These are phyloP conservation scores for Lampropteryx suffumata DNA, from an alignment of 2,888 invertebrate species.

Conservation along the genomic window DNA sequence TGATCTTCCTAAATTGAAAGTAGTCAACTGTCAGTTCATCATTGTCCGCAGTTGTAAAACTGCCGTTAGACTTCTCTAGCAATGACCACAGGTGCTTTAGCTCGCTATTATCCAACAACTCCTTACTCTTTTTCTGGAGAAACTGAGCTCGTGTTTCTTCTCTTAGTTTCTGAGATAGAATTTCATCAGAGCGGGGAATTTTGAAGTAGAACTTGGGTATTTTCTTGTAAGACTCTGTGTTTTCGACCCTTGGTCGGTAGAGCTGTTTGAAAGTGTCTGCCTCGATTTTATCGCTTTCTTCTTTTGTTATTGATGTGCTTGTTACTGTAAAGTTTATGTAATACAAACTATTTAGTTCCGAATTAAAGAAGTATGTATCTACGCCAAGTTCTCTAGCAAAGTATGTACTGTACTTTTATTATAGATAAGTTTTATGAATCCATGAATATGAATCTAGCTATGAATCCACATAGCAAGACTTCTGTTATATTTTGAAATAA, in stretches of 20 bases:
- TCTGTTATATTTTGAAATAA: too few species aligned
- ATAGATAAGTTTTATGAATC: too few species aligned
- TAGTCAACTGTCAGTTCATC: conserved; percentile 94
- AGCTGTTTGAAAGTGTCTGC: conserved; percentile 80
- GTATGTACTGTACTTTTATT: too few species aligned
- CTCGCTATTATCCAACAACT: conserved; percentile 93
- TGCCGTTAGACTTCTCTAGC: conserved; percentile 91
- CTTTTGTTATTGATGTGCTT: conserved; percentile 64
- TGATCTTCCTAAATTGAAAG: conserved; percentile 91
- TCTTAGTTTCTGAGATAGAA: conserved; percentile 89
- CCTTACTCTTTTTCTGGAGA: conserved; percentile 91
- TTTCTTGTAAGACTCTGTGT: conserved; percentile 79
- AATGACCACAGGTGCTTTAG: conserved; percentile 92
- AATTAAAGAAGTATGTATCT: too few species aligned
- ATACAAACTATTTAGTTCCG: too few species aligned
- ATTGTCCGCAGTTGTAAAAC: conserved; percentile 81
- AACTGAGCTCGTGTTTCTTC: conserved; percentile 95
- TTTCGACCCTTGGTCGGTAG: conserved; percentile 77
- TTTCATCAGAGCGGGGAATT: conserved; percentile 90
- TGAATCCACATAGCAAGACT: too few species aligned
- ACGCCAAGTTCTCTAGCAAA: too few species aligned
- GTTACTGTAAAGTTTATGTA: conserved; percentile 49
- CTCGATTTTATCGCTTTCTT: conserved; percentile 75
- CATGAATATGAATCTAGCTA: too few species aligned
- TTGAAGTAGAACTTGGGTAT: conserved; percentile 91